Percentiles rank a stretch among this genome's conserved stretches.
Conservation (phyloP, 2,888 invertebrate genomes). For the Baccha elongata region DNA sequence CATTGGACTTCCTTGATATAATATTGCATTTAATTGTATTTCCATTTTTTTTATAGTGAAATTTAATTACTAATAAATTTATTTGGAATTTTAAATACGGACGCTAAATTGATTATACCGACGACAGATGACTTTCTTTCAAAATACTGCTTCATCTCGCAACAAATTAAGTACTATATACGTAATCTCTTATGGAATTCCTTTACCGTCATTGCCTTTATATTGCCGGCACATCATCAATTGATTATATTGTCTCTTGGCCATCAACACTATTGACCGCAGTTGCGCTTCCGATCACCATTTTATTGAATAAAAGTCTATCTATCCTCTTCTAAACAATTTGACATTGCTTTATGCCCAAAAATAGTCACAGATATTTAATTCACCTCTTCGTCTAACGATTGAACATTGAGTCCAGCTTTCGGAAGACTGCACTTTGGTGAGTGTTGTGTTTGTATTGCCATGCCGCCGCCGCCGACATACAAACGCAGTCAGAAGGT, state of each 20-base stretch:
- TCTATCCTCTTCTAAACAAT: conserved; percentile 11
- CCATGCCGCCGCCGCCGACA: background rate
- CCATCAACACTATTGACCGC: conserved; percentile 47
- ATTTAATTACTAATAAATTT: conserved; percentile 7
- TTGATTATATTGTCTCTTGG: conserved; percentile 56
- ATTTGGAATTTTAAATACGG: conserved; percentile 33
- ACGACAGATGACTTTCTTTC: background rate
- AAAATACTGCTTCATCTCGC: conserved; percentile 9
- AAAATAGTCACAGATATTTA: conserved; percentile 55
- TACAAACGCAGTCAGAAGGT: conserved; percentile 42
- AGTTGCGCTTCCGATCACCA: conserved; percentile 56
- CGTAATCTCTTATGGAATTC: conserved; percentile 54
- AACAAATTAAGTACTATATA: conserved; percentile 5
- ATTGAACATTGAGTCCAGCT: background rate
- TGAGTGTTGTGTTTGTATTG: background rate
- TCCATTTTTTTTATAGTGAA: background rate
- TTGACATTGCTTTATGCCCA: conserved; percentile 66
- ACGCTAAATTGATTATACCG: conserved; percentile 9
- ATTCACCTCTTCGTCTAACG: conserved; percentile 36
- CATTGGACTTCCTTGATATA: too few relatives aligned
- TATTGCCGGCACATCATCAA: conserved; percentile 41
- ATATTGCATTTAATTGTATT: background rate
- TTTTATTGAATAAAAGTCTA: conserved; percentile 46
- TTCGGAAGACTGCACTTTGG: background rate
- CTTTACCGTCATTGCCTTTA: conserved; percentile 47